phyloP scores from a whole-genome alignment of 2,797 vertebrate species.

The Masticophis lateralis region DNA sequence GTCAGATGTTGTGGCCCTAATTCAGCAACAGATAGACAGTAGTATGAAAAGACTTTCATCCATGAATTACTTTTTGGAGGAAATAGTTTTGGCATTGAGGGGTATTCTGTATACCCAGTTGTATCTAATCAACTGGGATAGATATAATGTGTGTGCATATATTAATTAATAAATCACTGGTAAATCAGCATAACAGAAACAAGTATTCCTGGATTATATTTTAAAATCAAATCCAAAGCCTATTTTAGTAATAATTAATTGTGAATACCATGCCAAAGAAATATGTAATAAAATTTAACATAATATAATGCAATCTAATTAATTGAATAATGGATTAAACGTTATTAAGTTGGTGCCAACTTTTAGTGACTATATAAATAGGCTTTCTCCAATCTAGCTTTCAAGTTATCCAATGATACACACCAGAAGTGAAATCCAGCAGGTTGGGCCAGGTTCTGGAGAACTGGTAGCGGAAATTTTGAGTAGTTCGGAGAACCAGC shows the following conservation, averaged over 20 bases:
- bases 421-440: too few species aligned
- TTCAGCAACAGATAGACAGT: neutral
- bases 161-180: neutral
- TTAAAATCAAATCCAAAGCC: neutral
- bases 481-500: too few species aligned
- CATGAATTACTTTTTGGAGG: neutral
- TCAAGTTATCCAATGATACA: neutral
- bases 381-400: neutral
- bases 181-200: neutral
- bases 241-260: neutral
- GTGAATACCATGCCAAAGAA: neutral
- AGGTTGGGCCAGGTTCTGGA: too few species aligned
- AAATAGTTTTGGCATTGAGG: neutral
- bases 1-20: neutral
- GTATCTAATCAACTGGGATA: neutral
- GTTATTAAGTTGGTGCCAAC: neutral
- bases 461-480: too few species aligned
- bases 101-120: neutral
- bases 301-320: neutral
- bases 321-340: neutral
- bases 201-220: neutral
- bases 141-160: neutral
- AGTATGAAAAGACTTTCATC: neutral
- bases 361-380: neutral
- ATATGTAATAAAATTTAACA: neutral